Percentiles rank a stretch among this genome's conserved stretches.
These are phyloP conservation scores for Bombus ignitus DNA, from an alignment of 1,140 invertebrate species.

Conservation along the genomic window DNA sequence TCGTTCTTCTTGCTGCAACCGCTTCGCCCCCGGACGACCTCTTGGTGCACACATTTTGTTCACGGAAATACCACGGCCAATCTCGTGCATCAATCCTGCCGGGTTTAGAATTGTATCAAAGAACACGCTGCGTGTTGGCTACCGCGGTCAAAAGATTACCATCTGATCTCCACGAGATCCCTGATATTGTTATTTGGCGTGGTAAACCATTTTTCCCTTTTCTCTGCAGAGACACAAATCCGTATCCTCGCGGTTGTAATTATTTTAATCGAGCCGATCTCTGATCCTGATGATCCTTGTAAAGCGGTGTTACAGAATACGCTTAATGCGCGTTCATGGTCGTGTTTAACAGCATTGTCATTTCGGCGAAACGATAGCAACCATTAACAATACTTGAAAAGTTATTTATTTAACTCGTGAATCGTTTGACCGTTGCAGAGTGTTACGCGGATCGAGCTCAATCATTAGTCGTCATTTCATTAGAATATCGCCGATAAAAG, in stretches of 20 bases:
- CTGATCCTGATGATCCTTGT: slow-evolving; percentile 30
- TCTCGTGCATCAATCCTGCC: slow-evolving; percentile 66
- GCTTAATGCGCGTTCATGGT: neutral
- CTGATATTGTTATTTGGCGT: slow-evolving; percentile 32
- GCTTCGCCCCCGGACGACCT: slow-evolving; percentile 52
- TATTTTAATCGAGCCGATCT: slow-evolving; percentile 49
- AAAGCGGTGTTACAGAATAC: slow-evolving; percentile 23
- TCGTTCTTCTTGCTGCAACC: slow-evolving; percentile 52
- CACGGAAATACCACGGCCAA: slow-evolving; percentile 59
- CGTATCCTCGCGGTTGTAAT: slow-evolving; percentile 43
- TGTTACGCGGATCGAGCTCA: slow-evolving; percentile 53
- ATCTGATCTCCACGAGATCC: slow-evolving; percentile 33
- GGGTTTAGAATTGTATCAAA: slow-evolving; percentile 54
- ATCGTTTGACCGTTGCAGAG: slow-evolving; percentile 29
- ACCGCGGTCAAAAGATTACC: slow-evolving; percentile 39
- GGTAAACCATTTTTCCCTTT: neutral
- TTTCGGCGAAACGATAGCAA: neutral
- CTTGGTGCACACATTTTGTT: slow-evolving; percentile 62
- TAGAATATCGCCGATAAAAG: slow-evolving; percentile 79
- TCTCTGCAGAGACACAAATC: neutral
- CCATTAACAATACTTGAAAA: neutral
- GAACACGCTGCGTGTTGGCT: slow-evolving; percentile 38
- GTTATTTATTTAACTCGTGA: neutral
- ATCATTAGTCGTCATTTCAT: slow-evolving; percentile 78
- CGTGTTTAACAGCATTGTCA: neutral